A percentile compares a stretch with the other conserved stretches of the same genome.
phyloP scores from a whole-genome alignment of 2,888 invertebrate genomes.

The Silvanus unidentatus region DNA sequence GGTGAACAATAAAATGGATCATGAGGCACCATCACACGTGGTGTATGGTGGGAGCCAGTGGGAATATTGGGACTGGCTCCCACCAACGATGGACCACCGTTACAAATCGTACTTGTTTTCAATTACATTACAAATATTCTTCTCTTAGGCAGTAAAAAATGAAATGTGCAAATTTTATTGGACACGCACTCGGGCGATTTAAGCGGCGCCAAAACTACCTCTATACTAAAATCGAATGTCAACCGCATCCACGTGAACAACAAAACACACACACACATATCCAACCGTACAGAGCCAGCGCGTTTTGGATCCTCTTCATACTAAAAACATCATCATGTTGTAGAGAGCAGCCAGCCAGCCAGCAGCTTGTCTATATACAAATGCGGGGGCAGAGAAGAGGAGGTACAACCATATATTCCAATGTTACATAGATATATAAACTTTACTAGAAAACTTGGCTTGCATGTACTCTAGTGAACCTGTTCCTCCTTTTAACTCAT shows the following conservation, averaged over 20 bases:
- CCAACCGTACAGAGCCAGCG: too few species aligned
- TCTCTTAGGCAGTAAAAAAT: too few species aligned
- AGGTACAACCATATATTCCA: constrained; percentile 39
- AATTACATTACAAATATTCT: constrained; percentile 24
- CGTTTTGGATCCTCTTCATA: too few species aligned
- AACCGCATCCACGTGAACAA: constrained; percentile 61
- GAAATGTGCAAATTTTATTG: too few species aligned
- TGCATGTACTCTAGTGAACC: constrained; percentile 15
- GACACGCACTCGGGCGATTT: too few species aligned
- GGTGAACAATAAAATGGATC: constrained; percentile 57
- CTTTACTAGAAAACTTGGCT: constrained; percentile 5
- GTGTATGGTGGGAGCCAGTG: constrained; percentile 34
- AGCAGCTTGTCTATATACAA: too few species aligned
- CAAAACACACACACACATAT: too few species aligned
- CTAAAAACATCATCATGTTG: too few species aligned
- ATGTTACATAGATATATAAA: constrained; percentile 4
- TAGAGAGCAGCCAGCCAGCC: too few species aligned
- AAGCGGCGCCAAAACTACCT: constrained; percentile 43
- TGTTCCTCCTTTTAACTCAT: constrained; percentile 15
- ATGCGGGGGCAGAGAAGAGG: constrained; percentile 44
- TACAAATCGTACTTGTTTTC: constrained; percentile 40
- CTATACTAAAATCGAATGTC: constrained; percentile 54
- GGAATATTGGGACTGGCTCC: constrained; percentile 39
- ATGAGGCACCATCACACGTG: constrained; percentile 32
- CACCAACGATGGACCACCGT: constrained; percentile 40